These are phyloP conservation scores for Monopis laevigella DNA, from an alignment of 2,888 invertebrate genomes.

Conservation along the genomic window DNA sequence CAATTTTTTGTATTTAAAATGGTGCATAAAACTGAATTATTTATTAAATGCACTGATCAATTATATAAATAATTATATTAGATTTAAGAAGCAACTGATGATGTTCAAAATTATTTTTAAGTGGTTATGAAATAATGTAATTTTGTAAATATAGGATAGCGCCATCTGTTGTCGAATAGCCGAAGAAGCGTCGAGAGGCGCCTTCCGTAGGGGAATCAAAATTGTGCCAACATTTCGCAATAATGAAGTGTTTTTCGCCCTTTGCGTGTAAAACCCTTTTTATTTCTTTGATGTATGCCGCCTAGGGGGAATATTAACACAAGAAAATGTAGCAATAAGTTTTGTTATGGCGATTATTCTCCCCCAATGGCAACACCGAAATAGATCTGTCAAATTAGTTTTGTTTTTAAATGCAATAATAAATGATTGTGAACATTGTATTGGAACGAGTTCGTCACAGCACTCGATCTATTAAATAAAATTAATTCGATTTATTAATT, in stretches of 20 bases:
- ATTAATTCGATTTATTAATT: too few relatives aligned
- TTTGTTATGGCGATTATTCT: constrained; percentile 8
- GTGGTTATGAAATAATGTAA: constrained; percentile 10
- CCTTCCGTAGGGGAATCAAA: constrained; percentile 15
- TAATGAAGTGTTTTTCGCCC: constrained; percentile 58
- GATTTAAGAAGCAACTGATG: constrained; percentile 48
- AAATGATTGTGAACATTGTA: constrained; percentile 4
- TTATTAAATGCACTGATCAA: constrained; percentile 8
- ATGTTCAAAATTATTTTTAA: constrained; percentile 47
- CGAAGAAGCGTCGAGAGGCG: constrained; percentile 21
- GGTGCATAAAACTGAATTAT: constrained; percentile 11
- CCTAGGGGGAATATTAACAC: not conserved
- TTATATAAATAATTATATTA: not conserved
- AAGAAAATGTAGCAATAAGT: not conserved
- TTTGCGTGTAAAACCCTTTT: constrained; percentile 55
- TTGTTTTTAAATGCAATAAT: constrained; percentile 9
- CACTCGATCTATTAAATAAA: too few relatives aligned
- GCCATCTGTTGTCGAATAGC: constrained; percentile 58
- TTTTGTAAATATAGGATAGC: constrained; percentile 45
- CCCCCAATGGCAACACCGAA: constrained; percentile 5
- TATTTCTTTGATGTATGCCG: constrained; percentile 59
- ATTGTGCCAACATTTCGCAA: constrained; percentile 61
- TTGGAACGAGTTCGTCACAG: not conserved
- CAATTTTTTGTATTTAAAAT: not conserved
- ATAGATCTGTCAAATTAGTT: constrained; percentile 7